Evolutionary conservation across 2,888 invertebrate species (phyloP), one percentile per base, ranked within the genome.

Genomic region (Chesias legatella): DNA sequence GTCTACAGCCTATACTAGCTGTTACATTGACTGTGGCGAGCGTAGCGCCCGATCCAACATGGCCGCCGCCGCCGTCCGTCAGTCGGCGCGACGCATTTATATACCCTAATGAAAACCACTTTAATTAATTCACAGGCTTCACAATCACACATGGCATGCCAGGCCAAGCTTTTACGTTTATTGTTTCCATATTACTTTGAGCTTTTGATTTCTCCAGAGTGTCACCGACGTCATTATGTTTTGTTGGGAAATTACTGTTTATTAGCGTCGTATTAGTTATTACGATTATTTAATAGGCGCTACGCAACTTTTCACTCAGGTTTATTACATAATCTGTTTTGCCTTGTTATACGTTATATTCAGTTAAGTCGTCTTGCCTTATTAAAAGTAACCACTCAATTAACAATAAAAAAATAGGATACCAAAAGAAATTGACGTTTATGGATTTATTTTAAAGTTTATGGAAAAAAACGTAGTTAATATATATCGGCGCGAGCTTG

Each of bases 151-250:
- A 73, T 73, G 73, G 66, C 66, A 67, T 65, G 67, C 73, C 71
- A 64, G 67, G 60, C 74, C 66, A 69, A 65, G 79, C 79, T 84
- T 85, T 86, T 84, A 86, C 77, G 80, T 84, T 85, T 83, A 85
- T 85, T 81, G 78, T 83, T 81, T 82, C 72, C 76, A 81, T 84
- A 84, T 79, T 77, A 81, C 79, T 83, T 79, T 79, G 79, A 81
- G 72, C 78, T 80, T 82, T 74, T 84, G 84, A 86, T 88, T 88
- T 83, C 86, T 88, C 86, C 59, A 73, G 86, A 82, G 86, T 84
- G 85, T 83, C 83, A 76, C 79, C 63, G 59, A 50, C 63, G 59
- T 50, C 63, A 66, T 78, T 68, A 77, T 78, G 67, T 74, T 78
- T 73, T 76, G 75, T 79, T 72, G 72, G 63, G 61, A 67, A 71